Evolutionary conservation across 2,888 invertebrate species (phyloP).

Genomic region (Chloromyia formosa): DNA sequence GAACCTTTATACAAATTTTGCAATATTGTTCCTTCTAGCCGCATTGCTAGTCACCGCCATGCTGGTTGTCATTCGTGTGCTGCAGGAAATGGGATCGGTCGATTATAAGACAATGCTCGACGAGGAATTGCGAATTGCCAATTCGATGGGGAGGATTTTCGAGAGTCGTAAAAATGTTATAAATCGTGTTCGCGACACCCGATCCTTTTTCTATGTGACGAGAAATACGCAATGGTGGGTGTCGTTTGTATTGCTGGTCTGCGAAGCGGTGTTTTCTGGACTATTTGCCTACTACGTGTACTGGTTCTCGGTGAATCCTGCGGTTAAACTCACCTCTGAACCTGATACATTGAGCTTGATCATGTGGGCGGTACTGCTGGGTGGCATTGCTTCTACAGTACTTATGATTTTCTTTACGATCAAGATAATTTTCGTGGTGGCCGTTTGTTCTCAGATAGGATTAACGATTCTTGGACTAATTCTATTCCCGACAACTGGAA

Average conservation of each 20-base stretch:
- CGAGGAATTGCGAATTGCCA: conserved; percentile 58
- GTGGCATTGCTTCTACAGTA: conserved; percentile 53
- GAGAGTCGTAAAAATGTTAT: conserved; percentile 57
- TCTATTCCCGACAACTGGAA: conserved; percentile 51
- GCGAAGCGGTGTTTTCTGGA: conserved; percentile 58
- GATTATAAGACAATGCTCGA: conserved; percentile 58
- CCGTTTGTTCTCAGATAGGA: conserved; percentile 54
- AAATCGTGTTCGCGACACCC: conserved; percentile 53
- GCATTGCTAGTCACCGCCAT: conserved; percentile 53
- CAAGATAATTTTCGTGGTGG: conserved; percentile 57
- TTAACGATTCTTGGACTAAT: conserved; percentile 57
- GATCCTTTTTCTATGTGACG: conserved; percentile 59
- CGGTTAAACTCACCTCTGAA: conserved; percentile 53
- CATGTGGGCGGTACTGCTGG: conserved; percentile 58
- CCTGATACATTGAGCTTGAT: conserved; percentile 55
- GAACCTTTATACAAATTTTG: conserved; percentile 56
- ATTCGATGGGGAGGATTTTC: conserved; percentile 59
- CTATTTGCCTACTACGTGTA: conserved; percentile 58
- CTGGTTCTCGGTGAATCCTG: conserved; percentile 59
- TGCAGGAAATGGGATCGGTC: conserved; percentile 56
- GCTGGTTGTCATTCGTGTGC: conserved; percentile 55
- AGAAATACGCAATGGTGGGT: conserved; percentile 60
- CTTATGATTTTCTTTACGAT: conserved; percentile 55
- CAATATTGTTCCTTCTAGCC: conserved; percentile 56
- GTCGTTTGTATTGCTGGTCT: conserved; percentile 56